phyloP scores from a whole-genome alignment of 2,888 invertebrate genomes.

The Pyralis farinalis region DNA sequence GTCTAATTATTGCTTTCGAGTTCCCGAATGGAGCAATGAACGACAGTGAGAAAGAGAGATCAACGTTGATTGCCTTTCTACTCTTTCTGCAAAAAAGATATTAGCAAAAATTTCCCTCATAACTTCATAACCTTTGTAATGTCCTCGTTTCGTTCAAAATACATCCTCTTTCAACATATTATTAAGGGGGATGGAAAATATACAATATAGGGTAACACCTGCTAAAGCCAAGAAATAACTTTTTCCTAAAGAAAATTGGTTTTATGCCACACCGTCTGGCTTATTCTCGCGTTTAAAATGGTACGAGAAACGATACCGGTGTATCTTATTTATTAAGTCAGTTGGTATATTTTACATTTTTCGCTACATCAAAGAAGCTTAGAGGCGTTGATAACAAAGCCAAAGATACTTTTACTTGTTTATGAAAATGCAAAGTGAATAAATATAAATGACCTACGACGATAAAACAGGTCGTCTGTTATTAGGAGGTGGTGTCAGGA shows the following conservation, averaged over 20 bases:
- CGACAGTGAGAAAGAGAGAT: too few relatives aligned
- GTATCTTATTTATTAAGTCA: background rate
- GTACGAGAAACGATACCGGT: constrained; percentile 1
- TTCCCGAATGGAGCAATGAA: too few relatives aligned
- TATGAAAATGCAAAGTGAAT: too few relatives aligned
- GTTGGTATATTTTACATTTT: background rate
- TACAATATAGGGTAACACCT: constrained; percentile 19
- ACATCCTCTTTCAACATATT: background rate
- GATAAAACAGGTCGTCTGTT: too few relatives aligned
- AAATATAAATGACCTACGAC: too few relatives aligned
- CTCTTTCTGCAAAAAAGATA: too few relatives aligned
- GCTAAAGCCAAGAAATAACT: constrained; percentile 17
- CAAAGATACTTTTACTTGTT: too few relatives aligned
- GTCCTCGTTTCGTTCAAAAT: constrained; percentile 17
- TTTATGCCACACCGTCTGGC: constrained; percentile 8
- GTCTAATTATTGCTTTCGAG: too few relatives aligned
- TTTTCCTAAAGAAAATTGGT: constrained; percentile 23
- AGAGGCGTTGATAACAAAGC: too few relatives aligned
- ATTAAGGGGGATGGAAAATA: constrained; percentile 14
- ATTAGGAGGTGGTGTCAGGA: too few relatives aligned
- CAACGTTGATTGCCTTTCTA: too few relatives aligned
- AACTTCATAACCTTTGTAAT: constrained; percentile 9
- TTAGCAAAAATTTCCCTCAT: constrained; percentile 4
- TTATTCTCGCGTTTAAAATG: constrained; percentile 3
- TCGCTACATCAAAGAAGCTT: too few relatives aligned